These are phyloP conservation scores for Palythoa grandiflora DNA, from an alignment of 92 coral and sea anemone genomes.

Conservation along the genomic window DNA sequence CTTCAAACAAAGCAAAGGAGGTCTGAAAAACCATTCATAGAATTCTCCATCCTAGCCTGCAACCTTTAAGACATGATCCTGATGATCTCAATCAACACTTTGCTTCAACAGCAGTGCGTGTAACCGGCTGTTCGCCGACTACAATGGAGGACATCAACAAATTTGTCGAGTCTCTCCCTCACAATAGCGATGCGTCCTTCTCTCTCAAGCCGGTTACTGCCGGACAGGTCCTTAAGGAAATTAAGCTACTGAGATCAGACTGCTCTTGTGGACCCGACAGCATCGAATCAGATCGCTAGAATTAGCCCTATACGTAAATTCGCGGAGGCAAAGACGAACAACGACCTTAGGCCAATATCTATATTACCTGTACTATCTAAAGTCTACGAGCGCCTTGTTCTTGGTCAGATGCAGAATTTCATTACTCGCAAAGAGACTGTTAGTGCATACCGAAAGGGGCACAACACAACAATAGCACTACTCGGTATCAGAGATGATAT, in stretches of 20 bases:
- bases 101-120: neutral
- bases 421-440: neutral
- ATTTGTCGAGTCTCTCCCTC: neutral
- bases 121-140: neutral
- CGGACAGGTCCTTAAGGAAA: neutral
- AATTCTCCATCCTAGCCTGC: neutral
- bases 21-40: neutral
- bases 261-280: slow-evolving; percentile 43
- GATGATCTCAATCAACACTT: neutral
- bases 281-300: slow-evolving; percentile 43
- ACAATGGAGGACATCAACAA: neutral
- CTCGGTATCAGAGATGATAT: neutral
- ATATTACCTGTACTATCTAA: neutral
- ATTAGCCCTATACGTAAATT: slow-evolving; percentile 3
- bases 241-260: neutral
- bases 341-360: neutral
- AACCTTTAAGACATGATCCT: neutral
- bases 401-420: neutral
- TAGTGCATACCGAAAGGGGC: neutral
- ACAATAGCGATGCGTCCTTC: neutral
- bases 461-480: neutral
- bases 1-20: neutral
- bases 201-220: neutral
- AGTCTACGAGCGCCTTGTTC: neutral
- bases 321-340: neutral